Base-by-base conservation (phyloP, 2,888 invertebrate species). In the Eumacrocentrus americanus region DNA sequence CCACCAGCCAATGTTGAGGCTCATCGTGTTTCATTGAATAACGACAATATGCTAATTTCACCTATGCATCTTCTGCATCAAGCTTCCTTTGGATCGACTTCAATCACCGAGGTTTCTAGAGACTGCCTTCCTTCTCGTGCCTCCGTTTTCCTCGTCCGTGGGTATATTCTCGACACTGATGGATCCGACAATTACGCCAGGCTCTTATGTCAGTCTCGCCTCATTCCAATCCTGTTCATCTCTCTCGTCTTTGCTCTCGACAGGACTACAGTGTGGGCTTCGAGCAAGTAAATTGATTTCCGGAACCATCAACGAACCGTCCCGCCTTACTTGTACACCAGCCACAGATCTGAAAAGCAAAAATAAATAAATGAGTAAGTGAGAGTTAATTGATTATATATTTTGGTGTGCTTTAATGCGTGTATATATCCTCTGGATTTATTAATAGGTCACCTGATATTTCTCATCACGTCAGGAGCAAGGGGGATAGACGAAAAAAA, bases 1-100 rank as follows among this genome's bases (percentile, higher is more conserved):
- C 71, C 73, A 69, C 62, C 65, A 67, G 60, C 69, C 66, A 50
- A 65, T 62, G 56, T 66, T 70, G 65, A 67, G 64, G 64, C 70
- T 67, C 70, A 71, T 59, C 63, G 58, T 68, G 65, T 46, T 56
- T 55, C 64, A 58, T 58, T 63, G 62, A 50, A 58, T 52, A 42
- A 51, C 42, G 51, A 58, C 38, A 46, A 37, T 44, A 46, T 37
- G 20, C 46, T 58, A 53, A 53, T 58, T 29, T 29, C 46, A 52
- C 37, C 51, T 25, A 29, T 48, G 51, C 58, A 58, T 58, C 42
- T 46, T 51, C n/a, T 3, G 16, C 3, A 47, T n/a, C n/a, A n/a
- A n/a, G n/a, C n/a, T n/a, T n/a, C n/a, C n/a, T n/a, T n/a, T n/a
- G n/a, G n/a, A n/a, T n/a, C n/a, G n/a, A n/a, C n/a, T n/a, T n/a